Conservation (phyloP, 2,113 vertebrate species). For the Oceanites oceanicus region DNA sequence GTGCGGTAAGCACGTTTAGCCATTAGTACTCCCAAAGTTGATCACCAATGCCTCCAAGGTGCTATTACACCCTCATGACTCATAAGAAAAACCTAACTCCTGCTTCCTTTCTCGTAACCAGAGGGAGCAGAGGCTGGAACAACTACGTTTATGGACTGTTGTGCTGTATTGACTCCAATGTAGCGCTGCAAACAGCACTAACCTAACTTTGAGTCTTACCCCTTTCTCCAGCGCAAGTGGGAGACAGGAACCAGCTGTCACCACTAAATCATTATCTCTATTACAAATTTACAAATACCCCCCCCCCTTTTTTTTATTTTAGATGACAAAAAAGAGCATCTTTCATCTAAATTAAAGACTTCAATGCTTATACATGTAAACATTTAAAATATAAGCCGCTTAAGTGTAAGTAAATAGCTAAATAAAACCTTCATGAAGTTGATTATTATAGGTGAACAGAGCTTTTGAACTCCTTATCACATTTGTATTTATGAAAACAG, state of each 20-base stretch:
- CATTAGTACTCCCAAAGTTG: background rate
- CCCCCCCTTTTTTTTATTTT: background rate
- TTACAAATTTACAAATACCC: background rate
- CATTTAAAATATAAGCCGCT: background rate
- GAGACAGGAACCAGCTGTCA: background rate
- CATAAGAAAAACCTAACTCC: background rate
- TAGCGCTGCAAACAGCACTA: background rate
- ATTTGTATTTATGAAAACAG: background rate
- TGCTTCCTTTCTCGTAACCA: background rate
- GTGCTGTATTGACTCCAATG: background rate
- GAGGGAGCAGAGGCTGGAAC: background rate
- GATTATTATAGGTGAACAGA: background rate
- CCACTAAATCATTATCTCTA: background rate
- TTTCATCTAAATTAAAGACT: background rate
- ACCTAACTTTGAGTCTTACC: background rate
- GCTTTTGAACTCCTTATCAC: background rate
- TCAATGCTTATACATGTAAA: background rate
- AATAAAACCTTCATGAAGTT: background rate
- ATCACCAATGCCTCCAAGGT: constrained; percentile 6
- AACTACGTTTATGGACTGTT: background rate
- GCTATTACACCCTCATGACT: background rate
- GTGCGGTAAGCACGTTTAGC: background rate
- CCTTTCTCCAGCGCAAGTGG: background rate
- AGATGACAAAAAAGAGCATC: background rate
- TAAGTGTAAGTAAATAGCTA: background rate